Base-by-base conservation (phyloP, 2,888 invertebrate genomes). In the Tanaodytes sp. region DNA sequence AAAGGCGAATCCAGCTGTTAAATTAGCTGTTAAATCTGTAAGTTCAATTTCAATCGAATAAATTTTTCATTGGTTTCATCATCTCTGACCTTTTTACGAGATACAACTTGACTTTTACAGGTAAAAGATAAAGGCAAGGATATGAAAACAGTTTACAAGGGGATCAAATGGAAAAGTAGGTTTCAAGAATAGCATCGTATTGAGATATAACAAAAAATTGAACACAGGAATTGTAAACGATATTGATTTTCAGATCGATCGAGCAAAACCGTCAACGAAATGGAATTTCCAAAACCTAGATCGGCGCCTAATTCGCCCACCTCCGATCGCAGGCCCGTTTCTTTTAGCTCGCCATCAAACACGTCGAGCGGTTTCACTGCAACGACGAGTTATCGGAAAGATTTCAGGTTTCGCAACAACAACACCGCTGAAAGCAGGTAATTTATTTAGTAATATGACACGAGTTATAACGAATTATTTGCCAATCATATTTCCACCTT, bases 1-100 rank as follows among this genome's bases (percentile, higher is more conserved):
- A 82, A 89, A 95, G 95, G 94, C 96, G 76, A 96, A 96, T 88
- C 96, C 96, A 81, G 95, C 95, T 81, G 91, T 96, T 86, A 95
- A 94, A 88, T 93, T 93, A 85, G 96, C 96, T 81, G 95, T 96
- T 66, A 94, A 95, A 90, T 92, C 94, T 88, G 96, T 96, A 90
- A 94, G 93, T 84, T 39, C 19, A 40, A 11, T n/a, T n/a, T n/a
- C 46, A 19, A 33, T 48, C 18, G 23, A 48, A 48, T 48, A n/a
- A n/a, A n/a, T n/a, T n/a, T n/a, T n/a, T n/a, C n/a, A n/a, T n/a
- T n/a, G n/a, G n/a, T n/a, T n/a, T n/a, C n/a, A n/a, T n/a, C n/a
- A n/a, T n/a, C n/a, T n/a, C n/a, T n/a, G n/a, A n/a, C n/a, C n/a
- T n/a, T n/a, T n/a, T n/a, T n/a, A n/a, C n/a, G n/a, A n/a, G n/a